Evolutionary conservation across 1,140 invertebrate species (phyloP), one percentile per base, ranked within the genome.

Genomic region (Dolichoris vasculosae): DNA sequence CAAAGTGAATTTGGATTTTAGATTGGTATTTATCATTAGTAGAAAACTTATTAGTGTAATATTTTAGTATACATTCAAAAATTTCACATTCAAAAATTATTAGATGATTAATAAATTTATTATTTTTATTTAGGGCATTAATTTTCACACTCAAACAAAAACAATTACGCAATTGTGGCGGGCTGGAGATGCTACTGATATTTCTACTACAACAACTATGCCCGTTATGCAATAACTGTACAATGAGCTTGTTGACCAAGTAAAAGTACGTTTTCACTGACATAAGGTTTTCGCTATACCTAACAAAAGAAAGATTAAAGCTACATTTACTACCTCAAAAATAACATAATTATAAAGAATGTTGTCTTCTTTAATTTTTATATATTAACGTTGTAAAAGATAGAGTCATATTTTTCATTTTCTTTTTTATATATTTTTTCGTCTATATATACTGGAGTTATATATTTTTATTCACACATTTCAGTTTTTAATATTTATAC

Each of bases 61-160:
- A n/a, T n/a, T n/a, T n/a, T n/a, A 51, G 7, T 51, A 51, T 15
- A 17, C 20, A 17, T 55, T 17, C 9, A 55, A 55, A 55, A 64
- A 64, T 67, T 67, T 67, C 2, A 26, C n/a, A 32, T 32, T 32
- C 6, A 3, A 32, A 13, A 15, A 11, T 51, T 51, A 17, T 51
- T 51, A 51, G 8, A 67, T 32, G 7, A 32, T 32, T 67, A 32
- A 63, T 30, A 8, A 32, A 59, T 26, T 59, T 35, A 32, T 67
- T 32, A 71, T 71, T 38, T 40, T 83, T 82, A 94, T 93, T 73
- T 95, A 99, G 96, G 99, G 99, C 35, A 94, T 99, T 76, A 98
- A 99, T 90, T 99, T 99, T 94, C 99, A 98, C 91, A 99, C 98
- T 1, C 98, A 99, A 94, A 95, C 97, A 23, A 99, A 99, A 94